Evolutionary conservation across 37 sponge, comb jelly and placozoan species (phyloP).

Genomic region (Oscarella lobularis): DNA sequence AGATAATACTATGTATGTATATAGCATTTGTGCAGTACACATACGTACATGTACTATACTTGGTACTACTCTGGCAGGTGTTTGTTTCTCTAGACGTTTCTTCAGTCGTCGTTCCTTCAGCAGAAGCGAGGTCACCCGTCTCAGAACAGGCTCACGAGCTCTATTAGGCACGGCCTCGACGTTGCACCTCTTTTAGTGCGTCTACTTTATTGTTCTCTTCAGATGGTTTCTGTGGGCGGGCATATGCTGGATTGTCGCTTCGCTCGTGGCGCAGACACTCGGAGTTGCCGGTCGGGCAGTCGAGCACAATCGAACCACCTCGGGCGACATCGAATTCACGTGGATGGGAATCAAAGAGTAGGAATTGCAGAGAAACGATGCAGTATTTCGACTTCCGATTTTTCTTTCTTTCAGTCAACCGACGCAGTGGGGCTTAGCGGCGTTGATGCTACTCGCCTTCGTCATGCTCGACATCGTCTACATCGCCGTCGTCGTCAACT

Average conservation of each 20-base stretch:
- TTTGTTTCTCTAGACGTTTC: neutral
- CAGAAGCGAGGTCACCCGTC: conserved; percentile 21
- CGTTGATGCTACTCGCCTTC: conserved; percentile 25
- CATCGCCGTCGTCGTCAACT: conserved; percentile 56
- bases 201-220: neutral
- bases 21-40: too few relatives aligned
- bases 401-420: neutral
- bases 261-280: neutral
- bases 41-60: too few relatives aligned
- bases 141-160: conserved; percentile 38
- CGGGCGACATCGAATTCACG: neutral
- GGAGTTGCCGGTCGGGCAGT: neutral
- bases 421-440: neutral
- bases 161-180: neutral
- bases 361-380: too few relatives aligned
- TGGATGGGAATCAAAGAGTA: neutral
- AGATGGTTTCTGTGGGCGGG: neutral
- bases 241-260: neutral
- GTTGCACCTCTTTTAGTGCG: neutral
- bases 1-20: too few relatives aligned
- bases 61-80: too few relatives aligned
- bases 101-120: neutral
- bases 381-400: neutral
- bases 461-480: conserved; percentile 53
- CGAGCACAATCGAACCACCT: neutral